Evolutionary conservation across 2,888 invertebrate genomes (phyloP).

Genomic region (Hypena proboscidalis): DNA sequence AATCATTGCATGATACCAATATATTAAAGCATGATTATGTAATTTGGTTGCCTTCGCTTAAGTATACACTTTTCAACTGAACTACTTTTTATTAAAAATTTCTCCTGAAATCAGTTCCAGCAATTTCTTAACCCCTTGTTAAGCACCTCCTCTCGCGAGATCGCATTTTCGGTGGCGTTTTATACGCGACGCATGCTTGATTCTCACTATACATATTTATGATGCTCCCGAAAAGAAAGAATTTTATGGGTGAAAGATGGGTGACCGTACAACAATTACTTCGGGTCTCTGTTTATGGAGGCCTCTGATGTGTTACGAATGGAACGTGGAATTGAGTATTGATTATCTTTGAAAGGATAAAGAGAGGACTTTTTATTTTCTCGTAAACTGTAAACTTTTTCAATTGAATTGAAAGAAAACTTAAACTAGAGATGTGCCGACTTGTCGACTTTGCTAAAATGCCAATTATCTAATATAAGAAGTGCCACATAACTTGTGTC

Average conservation of each 20-base stretch:
- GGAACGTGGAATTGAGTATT: slow-evolving; percentile 8
- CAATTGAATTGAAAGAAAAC: too few relatives aligned
- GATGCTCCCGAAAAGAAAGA: slow-evolving; percentile 66
- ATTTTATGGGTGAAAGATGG: slow-evolving; percentile 74
- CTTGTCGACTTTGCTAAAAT: too few relatives aligned
- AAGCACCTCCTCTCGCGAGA: slow-evolving; percentile 71
- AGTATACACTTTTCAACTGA: too few relatives aligned
- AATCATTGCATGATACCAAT: too few relatives aligned
- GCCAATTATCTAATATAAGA: too few relatives aligned
- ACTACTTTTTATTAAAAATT: too few relatives aligned
- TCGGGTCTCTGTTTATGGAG: slow-evolving; percentile 49
- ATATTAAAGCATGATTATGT: too few relatives aligned
- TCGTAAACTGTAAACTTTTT: neutral
- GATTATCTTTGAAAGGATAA: neutral
- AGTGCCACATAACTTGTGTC: too few relatives aligned
- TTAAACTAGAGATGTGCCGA: too few relatives aligned
- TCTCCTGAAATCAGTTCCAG: slow-evolving; percentile 40
- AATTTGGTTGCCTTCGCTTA: too few relatives aligned
- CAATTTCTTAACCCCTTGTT: slow-evolving; percentile 38
- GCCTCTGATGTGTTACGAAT: slow-evolving; percentile 5
- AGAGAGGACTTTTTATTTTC: neutral
- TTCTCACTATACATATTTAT: slow-evolving; percentile 84
- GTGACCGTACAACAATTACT: slow-evolving; percentile 65
- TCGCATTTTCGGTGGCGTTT: slow-evolving; percentile 82
- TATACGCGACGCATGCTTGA: slow-evolving; percentile 84